These are phyloP conservation scores for Cheilosia vulpina DNA, from an alignment of 2,888 invertebrate species.

Conservation along the genomic window DNA sequence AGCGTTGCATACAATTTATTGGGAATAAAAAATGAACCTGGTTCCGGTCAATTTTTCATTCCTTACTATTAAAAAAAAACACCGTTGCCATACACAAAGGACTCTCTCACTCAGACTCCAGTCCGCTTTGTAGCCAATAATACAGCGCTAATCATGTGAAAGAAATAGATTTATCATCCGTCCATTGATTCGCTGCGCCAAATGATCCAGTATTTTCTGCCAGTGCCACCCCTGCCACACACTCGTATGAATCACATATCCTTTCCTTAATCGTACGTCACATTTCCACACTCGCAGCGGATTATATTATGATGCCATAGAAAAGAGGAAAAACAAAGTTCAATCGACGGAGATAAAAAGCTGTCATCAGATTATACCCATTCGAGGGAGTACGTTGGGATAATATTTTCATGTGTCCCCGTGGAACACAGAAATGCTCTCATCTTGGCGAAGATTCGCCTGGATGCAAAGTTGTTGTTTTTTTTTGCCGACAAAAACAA, in stretches of 20 bases:
- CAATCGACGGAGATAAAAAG: constrained; percentile 56
- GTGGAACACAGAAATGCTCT: constrained; percentile 67
- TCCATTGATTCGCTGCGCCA: constrained; percentile 63
- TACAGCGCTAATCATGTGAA: constrained; percentile 74
- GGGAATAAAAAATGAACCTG: constrained; percentile 69
- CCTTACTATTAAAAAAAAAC: constrained; percentile 19
- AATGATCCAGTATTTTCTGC: constrained; percentile 49
- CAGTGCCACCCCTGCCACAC: constrained; percentile 1
- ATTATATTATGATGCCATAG: constrained; percentile 31
- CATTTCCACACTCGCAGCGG: constrained; percentile 39
- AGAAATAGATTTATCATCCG: constrained; percentile 69
- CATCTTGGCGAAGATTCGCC: constrained; percentile 1
- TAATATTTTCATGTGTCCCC: constrained; percentile 43
- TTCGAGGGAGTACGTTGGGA: constrained; percentile 20
- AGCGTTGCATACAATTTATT: constrained; percentile 39
- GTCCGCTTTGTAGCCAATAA: constrained; percentile 48
- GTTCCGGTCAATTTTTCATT: constrained; percentile 76
- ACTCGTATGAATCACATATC: constrained; percentile 55
- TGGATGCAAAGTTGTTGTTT: constrained; percentile 56
- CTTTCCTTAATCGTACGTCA: constrained; percentile 41
- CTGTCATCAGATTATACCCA: constrained; percentile 29
- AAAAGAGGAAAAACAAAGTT: constrained; percentile 50
- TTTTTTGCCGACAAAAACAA: constrained; percentile 60
- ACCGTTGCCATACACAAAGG: constrained; percentile 18
- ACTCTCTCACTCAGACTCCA: constrained; percentile 10